Conservation (phyloP, 2,888 invertebrate species). For the Anthophora plumipes region DNA sequence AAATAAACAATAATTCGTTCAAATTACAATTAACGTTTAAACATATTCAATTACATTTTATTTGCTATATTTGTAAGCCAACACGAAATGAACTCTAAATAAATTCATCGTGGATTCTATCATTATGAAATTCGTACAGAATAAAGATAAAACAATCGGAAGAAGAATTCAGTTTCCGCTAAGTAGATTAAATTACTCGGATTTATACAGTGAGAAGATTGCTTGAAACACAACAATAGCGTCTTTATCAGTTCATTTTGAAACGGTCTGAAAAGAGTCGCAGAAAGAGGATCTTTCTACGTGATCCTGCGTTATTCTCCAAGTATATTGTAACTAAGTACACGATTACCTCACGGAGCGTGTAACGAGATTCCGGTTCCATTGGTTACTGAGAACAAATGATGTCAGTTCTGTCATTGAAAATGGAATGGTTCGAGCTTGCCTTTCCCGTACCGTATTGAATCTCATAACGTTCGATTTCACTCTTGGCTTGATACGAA, state of each 20-base stretch:
- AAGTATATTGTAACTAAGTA: conserved; percentile 20
- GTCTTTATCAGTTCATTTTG: neutral
- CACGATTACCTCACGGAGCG: conserved; percentile 35
- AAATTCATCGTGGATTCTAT: no score
- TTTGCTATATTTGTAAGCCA: no score
- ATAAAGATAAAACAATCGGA: no score
- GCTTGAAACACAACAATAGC: neutral
- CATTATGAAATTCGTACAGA: no score
- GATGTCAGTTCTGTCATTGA: conserved; percentile 42
- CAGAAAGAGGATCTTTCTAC: neutral
- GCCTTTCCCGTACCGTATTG: conserved; percentile 1
- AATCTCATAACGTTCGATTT: conserved; percentile 34
- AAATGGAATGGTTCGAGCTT: conserved; percentile 25
- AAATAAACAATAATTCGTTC: no score
- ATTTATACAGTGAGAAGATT: neutral
- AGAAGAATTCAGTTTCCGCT: no score
- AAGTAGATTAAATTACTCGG: neutral
- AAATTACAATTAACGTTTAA: no score
- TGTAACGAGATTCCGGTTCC: conserved; percentile 47
- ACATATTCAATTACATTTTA: no score
- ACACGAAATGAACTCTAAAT: no score
- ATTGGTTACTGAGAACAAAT: conserved; percentile 46
- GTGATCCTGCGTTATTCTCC: neutral
- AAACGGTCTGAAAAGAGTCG: neutral
- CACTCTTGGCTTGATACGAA: conserved; percentile 12